Base-by-base conservation (phyloP, 2,113 vertebrate species). In the Felis chaus region DNA sequence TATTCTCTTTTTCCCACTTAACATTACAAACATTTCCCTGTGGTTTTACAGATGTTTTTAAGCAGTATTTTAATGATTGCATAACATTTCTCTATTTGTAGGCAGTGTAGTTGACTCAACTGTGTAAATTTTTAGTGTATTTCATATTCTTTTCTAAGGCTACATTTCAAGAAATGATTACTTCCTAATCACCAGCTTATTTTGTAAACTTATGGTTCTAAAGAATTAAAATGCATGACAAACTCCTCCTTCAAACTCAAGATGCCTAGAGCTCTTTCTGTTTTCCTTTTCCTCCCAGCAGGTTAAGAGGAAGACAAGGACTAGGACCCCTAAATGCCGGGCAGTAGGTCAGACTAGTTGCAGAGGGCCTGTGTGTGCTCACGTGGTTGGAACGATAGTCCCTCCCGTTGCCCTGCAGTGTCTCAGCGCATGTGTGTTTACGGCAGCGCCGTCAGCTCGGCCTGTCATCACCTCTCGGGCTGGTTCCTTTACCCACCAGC, bases 11-110 rank as follows among this genome's bases (percentile, higher is more conserved):
- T 76, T 93, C 63, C 36, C 69, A 39, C 21, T 86, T 86, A 68
- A 69, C 63, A 21, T 95, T 79, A 86, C 1, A 86, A 78, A 18
- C 68, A 83, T 95, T 92, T 91, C 14, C 48, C 8, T 14, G 27
- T 68, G 84, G 31, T 57, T 95, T 97, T 89, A 69, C 33, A 95
- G 41, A 82, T 73, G 21, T 92, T 89, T 96, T 84, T 76, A 92
- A 95, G 57, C 6, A 66, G 39, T 63, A 84, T 96, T 83, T 93
- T 93, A 85, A 83, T 93, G 41, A 45, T 48, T 69, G 0, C 5
- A 25, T 68, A 68, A 23, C 36, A 36, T 81, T 92, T 90, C 31
- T 89, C 78, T 94, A 96, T 96, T 82, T 86, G 19, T 89, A 83
- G 74, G 39, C 73, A 39, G 21, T 61, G 13, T 93, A 94, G 48